Evolutionary conservation across 1,140 invertebrate genomes (phyloP).

Genomic region (Pantala flavescens): DNA sequence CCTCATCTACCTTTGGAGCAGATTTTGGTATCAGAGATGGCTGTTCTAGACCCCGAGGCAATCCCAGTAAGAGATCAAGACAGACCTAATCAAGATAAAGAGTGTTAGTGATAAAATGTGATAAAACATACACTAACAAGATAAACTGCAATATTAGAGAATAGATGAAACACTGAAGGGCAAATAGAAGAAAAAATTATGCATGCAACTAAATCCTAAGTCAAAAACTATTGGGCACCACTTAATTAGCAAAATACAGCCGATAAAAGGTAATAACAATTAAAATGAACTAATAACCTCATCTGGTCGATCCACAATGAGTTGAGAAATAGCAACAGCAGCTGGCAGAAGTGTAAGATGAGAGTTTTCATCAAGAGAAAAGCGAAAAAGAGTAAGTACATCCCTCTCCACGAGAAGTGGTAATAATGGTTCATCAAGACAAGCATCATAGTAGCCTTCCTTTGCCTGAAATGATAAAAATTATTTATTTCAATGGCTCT

Average conservation of each 20-base stretch:
- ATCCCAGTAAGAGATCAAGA: constrained; percentile 29
- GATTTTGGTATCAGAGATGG: constrained; percentile 27
- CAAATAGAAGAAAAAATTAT: too few species aligned
- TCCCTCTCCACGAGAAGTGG: constrained; percentile 35
- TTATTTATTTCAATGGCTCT: background rate
- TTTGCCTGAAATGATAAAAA: constrained; percentile 27
- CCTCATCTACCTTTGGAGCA: constrained; percentile 19
- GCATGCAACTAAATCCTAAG: too few species aligned
- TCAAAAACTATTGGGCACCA: too few species aligned
- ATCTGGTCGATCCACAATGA: background rate
- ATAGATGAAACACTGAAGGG: too few species aligned
- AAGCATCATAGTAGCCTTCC: constrained; percentile 30
- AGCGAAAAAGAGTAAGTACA: constrained; percentile 36
- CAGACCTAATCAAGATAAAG: constrained; percentile 25
- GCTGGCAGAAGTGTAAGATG: background rate
- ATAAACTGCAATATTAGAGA: too few species aligned
- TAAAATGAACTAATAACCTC: background rate
- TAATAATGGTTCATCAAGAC: constrained; percentile 29
- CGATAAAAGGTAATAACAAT: too few species aligned
- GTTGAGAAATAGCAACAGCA: background rate
- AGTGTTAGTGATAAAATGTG: background rate
- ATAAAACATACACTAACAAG: too few species aligned
- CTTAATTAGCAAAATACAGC: too few species aligned
- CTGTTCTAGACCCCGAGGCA: constrained; percentile 31
- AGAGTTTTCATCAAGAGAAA: constrained; percentile 35